Conservation (phyloP, 2,113 vertebrate genomes). For the Felis catus region DNA sequence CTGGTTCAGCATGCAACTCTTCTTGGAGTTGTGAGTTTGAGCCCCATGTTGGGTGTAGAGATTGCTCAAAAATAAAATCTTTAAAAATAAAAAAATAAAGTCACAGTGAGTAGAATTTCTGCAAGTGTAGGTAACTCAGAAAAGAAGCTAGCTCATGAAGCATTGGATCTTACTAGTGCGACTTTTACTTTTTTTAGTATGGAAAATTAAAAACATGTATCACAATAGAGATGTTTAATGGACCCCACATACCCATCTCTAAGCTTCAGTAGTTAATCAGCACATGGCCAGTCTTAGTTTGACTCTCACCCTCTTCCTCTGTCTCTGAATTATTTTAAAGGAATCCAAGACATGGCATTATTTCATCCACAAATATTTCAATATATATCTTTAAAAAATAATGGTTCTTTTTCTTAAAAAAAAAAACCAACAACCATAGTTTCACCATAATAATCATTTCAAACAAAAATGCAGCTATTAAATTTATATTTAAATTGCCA, state of each 20-base stretch:
- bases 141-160: not conserved
- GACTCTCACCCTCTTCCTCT: not conserved
- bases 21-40: no score
- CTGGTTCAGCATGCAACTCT: no score
- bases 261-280: not conserved
- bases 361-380: constrained; percentile 4
- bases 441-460: not conserved
- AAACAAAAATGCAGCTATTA: constrained; percentile 10
- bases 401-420: not conserved
- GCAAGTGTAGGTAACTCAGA: not conserved
- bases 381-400: not conserved
- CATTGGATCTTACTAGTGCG: not conserved
- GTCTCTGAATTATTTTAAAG: not conserved
- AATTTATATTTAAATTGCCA: constrained; percentile 27
- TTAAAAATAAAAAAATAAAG: no score
- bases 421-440: not conserved
- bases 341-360: not conserved
- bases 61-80: no score
- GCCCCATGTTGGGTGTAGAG: no score
- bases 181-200: not conserved
- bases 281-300: not conserved
- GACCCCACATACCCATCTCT: not conserved
- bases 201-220: not conserved
- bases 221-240: not conserved
- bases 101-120: not conserved